Evolutionary conservation across 1,140 invertebrate species (phyloP).

Genomic region (Heterodera schachtii): DNA sequence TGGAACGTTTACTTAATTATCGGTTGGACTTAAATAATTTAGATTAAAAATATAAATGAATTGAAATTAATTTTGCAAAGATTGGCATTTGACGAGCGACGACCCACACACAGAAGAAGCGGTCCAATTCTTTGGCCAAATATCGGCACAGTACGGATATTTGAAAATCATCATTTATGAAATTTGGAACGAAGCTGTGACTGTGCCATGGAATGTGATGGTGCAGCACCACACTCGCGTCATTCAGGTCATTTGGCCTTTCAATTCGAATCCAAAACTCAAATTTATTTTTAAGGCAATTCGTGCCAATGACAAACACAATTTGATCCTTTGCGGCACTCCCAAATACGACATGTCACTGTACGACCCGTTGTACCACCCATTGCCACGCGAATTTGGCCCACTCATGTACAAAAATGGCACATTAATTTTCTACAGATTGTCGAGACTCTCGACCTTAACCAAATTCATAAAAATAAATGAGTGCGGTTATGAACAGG

Average conservation of each 20-base stretch:
- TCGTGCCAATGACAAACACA: slow-evolving; percentile 8
- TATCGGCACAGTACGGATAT: slow-evolving; percentile 6
- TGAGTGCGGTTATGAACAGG: neutral
- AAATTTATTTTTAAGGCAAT: slow-evolving; percentile 4
- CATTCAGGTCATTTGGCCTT: neutral
- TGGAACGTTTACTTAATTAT: too few species aligned
- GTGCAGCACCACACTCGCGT: neutral
- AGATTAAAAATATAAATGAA: too few species aligned
- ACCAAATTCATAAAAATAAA: neutral
- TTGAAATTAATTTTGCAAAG: neutral
- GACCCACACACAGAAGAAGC: neutral
- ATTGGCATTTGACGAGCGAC: slow-evolving; percentile 14
- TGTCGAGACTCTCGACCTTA: neutral
- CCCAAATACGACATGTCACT: slow-evolving; percentile 1
- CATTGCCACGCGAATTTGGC: too few species aligned
- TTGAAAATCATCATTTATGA: slow-evolving; percentile 8
- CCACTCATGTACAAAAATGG: neutral
- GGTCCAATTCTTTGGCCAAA: slow-evolving; percentile 1
- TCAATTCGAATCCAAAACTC: neutral
- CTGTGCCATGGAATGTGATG: neutral
- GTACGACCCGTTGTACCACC: neutral
- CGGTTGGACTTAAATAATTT: neutral
- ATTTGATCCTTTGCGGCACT: slow-evolving; percentile 12
- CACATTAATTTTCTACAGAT: neutral
- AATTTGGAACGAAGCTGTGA: slow-evolving; percentile 14